Evolutionary conservation across 2,797 vertebrate species (phyloP), one percentile per base, ranked within the genome.

Genomic region (Ctenopoma multispine): DNA sequence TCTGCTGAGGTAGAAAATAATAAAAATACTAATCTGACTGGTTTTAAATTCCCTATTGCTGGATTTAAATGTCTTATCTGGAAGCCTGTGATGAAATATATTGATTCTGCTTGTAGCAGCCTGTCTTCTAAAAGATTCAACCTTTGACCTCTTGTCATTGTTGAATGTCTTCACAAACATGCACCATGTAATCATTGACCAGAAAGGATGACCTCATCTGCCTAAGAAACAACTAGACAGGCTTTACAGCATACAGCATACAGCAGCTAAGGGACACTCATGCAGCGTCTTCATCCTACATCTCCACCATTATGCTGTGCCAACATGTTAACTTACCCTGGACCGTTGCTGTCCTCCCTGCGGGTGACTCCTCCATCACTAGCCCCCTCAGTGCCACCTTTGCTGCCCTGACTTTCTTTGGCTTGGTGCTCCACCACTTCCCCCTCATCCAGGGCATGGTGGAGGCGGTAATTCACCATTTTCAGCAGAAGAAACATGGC

Each of bases 401-500:
- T 87, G 84, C 93, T 90, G 79, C 94, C 94, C 87, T 94, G 91
- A 49, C 88, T 93, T 87, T 96, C 95, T 86, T 91, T 96, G 79
- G 95, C 94, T 69, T 93, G 94, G 80, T 94, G 95, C 76, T 99
- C 96, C 86, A 99, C 95, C 91, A 99, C 94, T 94, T 99, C 98
- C 71, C 98, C 98, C 89, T 98, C 97, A 84, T 99, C 98, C 90
- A 99, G 93, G 21, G 98, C 96, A 78, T 96, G 95, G 90, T 99
- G 98, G 84, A 99, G 95, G 75, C 97, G 96, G 93, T 97, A 99
- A 90, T 99, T 99, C 88, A 99, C 95, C 83, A 92, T 95, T 94
- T 99, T 99, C 91, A 99, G 93, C 93, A 98, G 94, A 87, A 96
- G 94, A 87, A 99, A 99, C 90, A 99, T 94, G 90, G 95, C 95